Percentiles rank a stretch among this genome's conserved stretches.
These are phyloP conservation scores for Drosophila busckii DNA, from an alignment of 1,140 invertebrate genomes.

Conservation along the genomic window DNA sequence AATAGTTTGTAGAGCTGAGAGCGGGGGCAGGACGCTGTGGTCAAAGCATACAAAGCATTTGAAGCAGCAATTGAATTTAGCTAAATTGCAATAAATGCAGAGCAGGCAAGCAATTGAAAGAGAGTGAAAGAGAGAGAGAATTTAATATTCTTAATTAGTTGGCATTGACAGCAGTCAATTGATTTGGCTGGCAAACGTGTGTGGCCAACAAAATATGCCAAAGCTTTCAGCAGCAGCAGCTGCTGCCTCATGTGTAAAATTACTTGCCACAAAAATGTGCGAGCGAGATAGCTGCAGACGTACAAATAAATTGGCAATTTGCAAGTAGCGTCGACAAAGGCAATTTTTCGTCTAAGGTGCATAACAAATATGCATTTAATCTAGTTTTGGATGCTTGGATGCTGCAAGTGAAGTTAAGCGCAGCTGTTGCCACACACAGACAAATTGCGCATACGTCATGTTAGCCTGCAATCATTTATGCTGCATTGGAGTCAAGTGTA, in stretches of 20 bases:
- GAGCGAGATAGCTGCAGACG: constrained; percentile 48
- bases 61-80: constrained; percentile 28
- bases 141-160: constrained; percentile 38
- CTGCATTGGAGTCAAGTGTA: constrained; percentile 3
- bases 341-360: constrained; percentile 42
- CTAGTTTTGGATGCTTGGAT: constrained; percentile 36
- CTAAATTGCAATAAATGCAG: constrained; percentile 35
- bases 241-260: constrained; percentile 45
- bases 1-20: too few species aligned
- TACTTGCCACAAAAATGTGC: constrained; percentile 34
- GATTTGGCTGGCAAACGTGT: too few species aligned
- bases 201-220: constrained; percentile 27
- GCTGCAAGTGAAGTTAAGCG: constrained; percentile 19
- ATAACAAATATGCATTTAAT: constrained; percentile 73
- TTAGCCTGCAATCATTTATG: constrained; percentile 60
- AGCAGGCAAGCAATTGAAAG: background rate
- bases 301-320: constrained; percentile 68
- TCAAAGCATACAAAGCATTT: constrained; percentile 10
- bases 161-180: background rate
- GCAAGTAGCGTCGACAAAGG: constrained; percentile 37
- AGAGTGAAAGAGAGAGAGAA: background rate
- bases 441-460: constrained; percentile 71
- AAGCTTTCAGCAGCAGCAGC: constrained; percentile 11
- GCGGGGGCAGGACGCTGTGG: background rate
- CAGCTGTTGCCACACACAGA: constrained; percentile 30